Evolutionary conservation across 2,888 invertebrate genomes (phyloP), one percentile per base, ranked within the genome.

Genomic region (Hydroisotoma schaefferi): DNA sequence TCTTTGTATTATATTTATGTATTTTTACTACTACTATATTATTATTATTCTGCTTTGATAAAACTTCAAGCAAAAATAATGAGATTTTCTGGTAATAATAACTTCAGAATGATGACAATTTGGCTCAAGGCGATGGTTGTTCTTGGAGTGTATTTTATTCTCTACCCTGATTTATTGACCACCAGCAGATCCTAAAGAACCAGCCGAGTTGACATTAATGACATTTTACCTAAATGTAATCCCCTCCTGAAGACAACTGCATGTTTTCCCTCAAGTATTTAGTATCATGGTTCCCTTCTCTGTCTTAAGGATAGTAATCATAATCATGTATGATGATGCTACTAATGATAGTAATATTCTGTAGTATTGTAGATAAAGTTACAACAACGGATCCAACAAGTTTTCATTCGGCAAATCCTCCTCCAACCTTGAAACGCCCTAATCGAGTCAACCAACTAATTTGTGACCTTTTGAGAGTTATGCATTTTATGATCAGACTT

Each of bases 381-480:
- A n/a, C n/a, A n/a, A n/a, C n/a, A n/a, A n/a, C n/a, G n/a, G n/a
- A n/a, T n/a, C n/a, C n/a, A n/a, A n/a, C n/a, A n/a, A n/a, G n/a
- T n/a, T n/a, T n/a, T n/a, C n/a, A n/a, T n/a, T n/a, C n/a, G n/a
- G n/a, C n/a, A n/a, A n/a, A n/a, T n/a, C n/a, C n/a, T 33, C 33
- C 33, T 33, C 8, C 33, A 46, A 46, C 46, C 46, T 46, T 46
- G 46, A 46, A 46, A 46, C 46, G 46, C 46, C 46, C 46, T 46
- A 46, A 46, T 46, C 25, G 46, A 46, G 46, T 46, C 46, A 46
- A 46, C 46, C 23, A 46, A 20, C 46, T 46, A 46, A 46, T 23
- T 46, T 22, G 46, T 46, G 46, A 46, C 46, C 46, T 46, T 46
- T n/a, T n/a, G n/a, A n/a, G n/a, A n/a, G n/a, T n/a, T n/a, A n/a